Base-by-base conservation (phyloP, 2,888 invertebrate species). In the Nomada hirtipes region DNA sequence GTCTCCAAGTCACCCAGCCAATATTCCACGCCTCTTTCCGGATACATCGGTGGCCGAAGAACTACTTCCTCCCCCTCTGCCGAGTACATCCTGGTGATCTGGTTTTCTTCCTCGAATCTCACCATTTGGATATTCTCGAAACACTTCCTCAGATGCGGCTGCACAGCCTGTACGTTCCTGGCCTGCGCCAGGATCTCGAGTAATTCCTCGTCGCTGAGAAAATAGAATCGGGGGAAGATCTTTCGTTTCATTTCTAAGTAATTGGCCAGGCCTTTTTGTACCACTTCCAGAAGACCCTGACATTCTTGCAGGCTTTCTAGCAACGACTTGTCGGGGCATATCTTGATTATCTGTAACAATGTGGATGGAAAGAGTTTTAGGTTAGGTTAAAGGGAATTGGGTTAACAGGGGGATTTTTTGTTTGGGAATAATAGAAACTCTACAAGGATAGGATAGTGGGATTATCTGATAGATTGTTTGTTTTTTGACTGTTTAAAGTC, bases 171-270 rank as follows among this genome's bases (percentile, higher is more conserved):
- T 0, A 97, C 97, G 91, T 97, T 97, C 77, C 96, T 95, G 0
- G 97, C 96, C 94, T 97, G 97, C 0, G 97, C 97, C 67, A 98
- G 94, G 65, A 98, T 97, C 93, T 97, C 97, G 85, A 98, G 94
- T 50, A 98, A 94, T 91, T 98, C 97, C 89, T 97, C 97, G 90
- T 98, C 97, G 87, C 97, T 97, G 83, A 98, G 95, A 94, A 98
- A 97, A 94, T 96, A 97, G 93, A 97, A 96, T 91, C 96, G 94
- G 26, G 97, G 97, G 94, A 97, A 98, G 59, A 96, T 95, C 60
- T 96, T 94, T 63, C 97, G 94, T 93, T 97, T 97, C 83, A 96
- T 95, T 92, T 97, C 97, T 94, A 98, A 95, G 93, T 97, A 98
- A 74, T 97, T 96, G 68, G 96, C 95, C 4, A 98, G 95, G 0